Conservation (phyloP, 2,888 invertebrate genomes). For the Selenia dentaria region DNA sequence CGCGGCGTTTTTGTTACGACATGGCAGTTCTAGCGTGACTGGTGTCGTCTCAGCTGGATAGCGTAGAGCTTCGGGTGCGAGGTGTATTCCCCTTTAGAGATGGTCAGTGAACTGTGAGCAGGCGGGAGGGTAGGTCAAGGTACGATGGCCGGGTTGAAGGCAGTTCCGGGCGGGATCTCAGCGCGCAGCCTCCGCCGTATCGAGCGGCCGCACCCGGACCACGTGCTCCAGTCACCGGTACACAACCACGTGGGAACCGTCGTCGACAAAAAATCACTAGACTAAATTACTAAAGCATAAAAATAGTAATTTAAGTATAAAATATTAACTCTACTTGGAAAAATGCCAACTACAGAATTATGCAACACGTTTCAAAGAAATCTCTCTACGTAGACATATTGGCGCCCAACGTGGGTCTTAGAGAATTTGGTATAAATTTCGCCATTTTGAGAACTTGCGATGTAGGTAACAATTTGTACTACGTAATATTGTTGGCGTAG, state of each 20-base stretch:
- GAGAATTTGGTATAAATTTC: not conserved
- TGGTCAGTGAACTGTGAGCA: slow-evolving; percentile 41
- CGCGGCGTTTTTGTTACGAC: slow-evolving; percentile 46
- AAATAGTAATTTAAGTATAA: slow-evolving; percentile 11
- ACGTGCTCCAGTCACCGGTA: slow-evolving; percentile 69
- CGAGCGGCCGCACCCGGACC: slow-evolving; percentile 71
- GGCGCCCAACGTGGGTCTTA: slow-evolving; percentile 35
- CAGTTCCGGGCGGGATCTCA: slow-evolving; percentile 56
- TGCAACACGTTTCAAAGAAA: slow-evolving; percentile 13
- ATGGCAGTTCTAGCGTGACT: slow-evolving; percentile 52
- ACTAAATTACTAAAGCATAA: slow-evolving; percentile 22
- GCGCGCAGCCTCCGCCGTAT: slow-evolving; percentile 74
- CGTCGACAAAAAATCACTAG: slow-evolving; percentile 37
- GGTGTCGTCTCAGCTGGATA: slow-evolving; percentile 48
- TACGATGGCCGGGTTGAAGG: slow-evolving; percentile 46
- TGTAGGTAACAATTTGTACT: not conserved
- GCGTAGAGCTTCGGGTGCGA: slow-evolving; percentile 50
- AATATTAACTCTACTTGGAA: slow-evolving; percentile 24
- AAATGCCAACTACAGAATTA: slow-evolving; percentile 17
- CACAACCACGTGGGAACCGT: slow-evolving; percentile 49
- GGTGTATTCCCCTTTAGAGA: slow-evolving; percentile 34
- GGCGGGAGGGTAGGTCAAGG: slow-evolving; percentile 50
- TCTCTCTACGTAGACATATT: slow-evolving; percentile 27
- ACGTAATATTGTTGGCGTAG: slow-evolving; percentile 4
- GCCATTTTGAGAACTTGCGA: too few species aligned